Conservation (phyloP, 2,113 vertebrate genomes). For the Aegypius monachus region DNA sequence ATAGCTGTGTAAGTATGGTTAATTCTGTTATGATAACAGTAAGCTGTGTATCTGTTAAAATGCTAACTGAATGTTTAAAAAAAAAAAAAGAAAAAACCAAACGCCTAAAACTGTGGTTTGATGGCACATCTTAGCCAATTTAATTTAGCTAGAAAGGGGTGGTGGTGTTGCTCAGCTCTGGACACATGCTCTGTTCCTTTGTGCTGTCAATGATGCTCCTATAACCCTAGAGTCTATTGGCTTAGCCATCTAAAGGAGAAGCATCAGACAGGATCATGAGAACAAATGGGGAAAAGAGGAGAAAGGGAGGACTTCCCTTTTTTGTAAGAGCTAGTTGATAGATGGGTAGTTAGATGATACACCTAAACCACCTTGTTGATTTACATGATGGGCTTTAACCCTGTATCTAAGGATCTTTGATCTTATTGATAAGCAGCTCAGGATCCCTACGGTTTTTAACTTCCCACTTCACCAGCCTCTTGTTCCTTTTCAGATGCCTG, state of each 20-base stretch:
- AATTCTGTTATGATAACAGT: neutral
- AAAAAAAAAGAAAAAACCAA: neutral
- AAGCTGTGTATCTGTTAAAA: neutral
- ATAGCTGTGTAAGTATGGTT: neutral
- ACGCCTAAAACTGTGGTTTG: neutral
- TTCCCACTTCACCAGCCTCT: neutral
- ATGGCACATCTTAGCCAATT: neutral
- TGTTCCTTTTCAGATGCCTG: neutral
- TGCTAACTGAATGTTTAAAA: neutral
- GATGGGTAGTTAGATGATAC: neutral
- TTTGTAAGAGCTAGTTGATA: neutral
- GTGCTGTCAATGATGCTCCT: neutral
- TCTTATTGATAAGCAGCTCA: neutral
- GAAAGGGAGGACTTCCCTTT: neutral
- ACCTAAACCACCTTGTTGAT: neutral
- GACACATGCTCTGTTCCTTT: neutral
- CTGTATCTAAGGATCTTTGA: neutral
- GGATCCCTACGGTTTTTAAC: neutral
- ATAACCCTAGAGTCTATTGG: neutral
- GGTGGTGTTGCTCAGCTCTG: neutral
- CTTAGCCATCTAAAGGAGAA: neutral
- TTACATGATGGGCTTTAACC: neutral
- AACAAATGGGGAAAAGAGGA: neutral
- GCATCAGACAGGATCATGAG: neutral
- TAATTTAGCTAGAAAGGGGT: neutral